Percentiles rank a stretch among this genome's conserved stretches.
phyloP scores from a whole-genome alignment of 2,797 vertebrate species.

The Neosilurus mollespiculum region DNA sequence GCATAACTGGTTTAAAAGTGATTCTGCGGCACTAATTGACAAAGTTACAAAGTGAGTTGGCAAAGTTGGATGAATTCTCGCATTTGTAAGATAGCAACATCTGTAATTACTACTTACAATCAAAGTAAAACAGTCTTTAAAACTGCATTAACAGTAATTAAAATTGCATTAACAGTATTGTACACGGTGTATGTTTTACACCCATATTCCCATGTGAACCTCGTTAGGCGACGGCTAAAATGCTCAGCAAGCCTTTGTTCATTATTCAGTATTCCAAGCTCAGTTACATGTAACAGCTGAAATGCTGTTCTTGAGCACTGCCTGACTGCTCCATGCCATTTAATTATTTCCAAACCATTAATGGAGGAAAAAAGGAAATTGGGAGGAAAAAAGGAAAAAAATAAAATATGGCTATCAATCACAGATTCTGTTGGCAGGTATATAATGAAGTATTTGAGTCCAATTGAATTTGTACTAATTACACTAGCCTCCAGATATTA shows the following conservation, averaged over 20 bases:
- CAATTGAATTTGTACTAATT: conserved; percentile 80
- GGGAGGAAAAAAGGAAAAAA: conserved; percentile 66
- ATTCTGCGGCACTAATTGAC: conserved; percentile 19
- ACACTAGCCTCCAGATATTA: conserved; percentile 75
- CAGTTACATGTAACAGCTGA: conserved; percentile 28
- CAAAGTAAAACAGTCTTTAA: conserved; percentile 34
- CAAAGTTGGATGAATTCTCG: conserved; percentile 3
- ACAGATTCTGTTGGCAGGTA: conserved; percentile 73
- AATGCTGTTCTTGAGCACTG: conserved; percentile 57
- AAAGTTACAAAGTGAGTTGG: conserved; percentile 20
- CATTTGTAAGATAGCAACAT: conserved; percentile 2
- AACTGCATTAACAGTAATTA: conserved; percentile 30
- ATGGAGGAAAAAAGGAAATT: conserved; percentile 70
- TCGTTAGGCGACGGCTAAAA: conserved; percentile 32
- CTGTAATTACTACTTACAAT: conserved; percentile 24
- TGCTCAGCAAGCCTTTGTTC: conserved; percentile 25
- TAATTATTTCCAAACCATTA: conserved; percentile 74
- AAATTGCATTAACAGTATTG: conserved; percentile 27
- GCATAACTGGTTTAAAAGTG: conserved; percentile 44
- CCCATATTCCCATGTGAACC: conserved; percentile 15
- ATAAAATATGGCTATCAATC: conserved; percentile 74
- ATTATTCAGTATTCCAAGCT: conserved; percentile 16
- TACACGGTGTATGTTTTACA: conserved; percentile 11
- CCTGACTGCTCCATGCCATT: conserved; percentile 62
- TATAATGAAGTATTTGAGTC: conserved; percentile 74